phyloP scores from a whole-genome alignment of 2,888 invertebrate species.

The Cremastinae sp. region DNA sequence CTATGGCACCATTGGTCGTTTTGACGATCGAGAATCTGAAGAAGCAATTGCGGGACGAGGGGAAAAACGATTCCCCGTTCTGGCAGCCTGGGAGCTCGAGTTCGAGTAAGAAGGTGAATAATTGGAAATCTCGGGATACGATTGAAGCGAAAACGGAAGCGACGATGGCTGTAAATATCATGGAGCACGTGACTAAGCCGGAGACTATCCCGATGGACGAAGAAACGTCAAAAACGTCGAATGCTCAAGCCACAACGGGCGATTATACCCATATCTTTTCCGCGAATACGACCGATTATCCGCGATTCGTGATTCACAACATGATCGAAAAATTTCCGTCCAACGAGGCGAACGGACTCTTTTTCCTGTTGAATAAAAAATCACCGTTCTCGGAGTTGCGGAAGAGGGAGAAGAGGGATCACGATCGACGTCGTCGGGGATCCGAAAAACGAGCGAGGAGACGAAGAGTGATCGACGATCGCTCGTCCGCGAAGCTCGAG shows the following conservation, averaged over 20 bases:
- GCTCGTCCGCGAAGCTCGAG: neutral
- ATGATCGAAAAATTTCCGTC: neutral
- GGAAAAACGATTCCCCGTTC: conserved; percentile 13
- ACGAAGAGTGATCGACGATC: neutral
- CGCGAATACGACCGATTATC: conserved; percentile 14
- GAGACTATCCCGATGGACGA: conserved; percentile 55
- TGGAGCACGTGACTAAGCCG: conserved; percentile 44
- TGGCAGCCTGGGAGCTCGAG: neutral
- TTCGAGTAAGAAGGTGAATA: neutral
- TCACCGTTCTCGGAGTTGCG: neutral
- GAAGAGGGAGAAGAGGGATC: conserved; percentile 5
- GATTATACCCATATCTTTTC: neutral
- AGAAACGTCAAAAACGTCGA: conserved; percentile 34
- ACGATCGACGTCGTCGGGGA: conserved; percentile 19
- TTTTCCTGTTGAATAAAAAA: conserved; percentile 32
- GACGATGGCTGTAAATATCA: conserved; percentile 51
- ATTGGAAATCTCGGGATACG: conserved; percentile 19
- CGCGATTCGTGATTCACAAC: conserved; percentile 25
- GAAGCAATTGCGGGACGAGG: conserved; percentile 45
- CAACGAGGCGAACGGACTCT: conserved; percentile 9
- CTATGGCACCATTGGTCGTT: conserved; percentile 4
- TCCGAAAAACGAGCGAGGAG: conserved; percentile 14
- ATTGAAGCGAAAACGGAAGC: conserved; percentile 46
- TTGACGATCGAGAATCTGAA: conserved; percentile 47
- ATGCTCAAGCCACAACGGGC: neutral